A percentile compares a stretch with the other conserved stretches of the same genome.
Evolutionary conservation across 53 echinoderm and acorn worm genomes (phyloP).

Genomic region (Crossaster papposus): DNA sequence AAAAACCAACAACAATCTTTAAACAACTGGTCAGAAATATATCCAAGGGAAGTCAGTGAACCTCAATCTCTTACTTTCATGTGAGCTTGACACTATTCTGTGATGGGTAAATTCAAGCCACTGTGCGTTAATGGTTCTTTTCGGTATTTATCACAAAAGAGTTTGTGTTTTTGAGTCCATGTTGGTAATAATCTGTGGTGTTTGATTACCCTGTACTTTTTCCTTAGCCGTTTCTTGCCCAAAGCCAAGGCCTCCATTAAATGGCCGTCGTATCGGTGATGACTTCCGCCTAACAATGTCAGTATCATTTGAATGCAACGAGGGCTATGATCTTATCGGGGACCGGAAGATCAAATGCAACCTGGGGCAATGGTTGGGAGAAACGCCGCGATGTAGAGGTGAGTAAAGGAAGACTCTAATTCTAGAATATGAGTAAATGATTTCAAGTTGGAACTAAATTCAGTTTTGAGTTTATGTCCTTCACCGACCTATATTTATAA

Average conservation of each 20-base stretch:
- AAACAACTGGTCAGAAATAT: no score
- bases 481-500: no score
- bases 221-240: conserved; percentile 6
- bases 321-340: conserved; percentile 18
- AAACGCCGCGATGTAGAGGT: conserved; percentile 1
- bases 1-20: no score
- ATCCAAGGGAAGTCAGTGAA: no score
- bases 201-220: neutral
- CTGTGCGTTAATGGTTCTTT: no score
- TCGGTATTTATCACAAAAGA: no score
- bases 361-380: conserved; percentile 23
- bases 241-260: neutral
- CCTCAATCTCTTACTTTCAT: no score
- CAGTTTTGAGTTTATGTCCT: no score
- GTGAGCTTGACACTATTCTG: no score
- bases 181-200: neutral
- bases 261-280: conserved; percentile 17
- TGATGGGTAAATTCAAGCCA: no score
- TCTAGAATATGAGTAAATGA: neutral
- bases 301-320: conserved; percentile 45
- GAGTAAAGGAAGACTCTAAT: neutral
- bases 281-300: conserved; percentile 27
- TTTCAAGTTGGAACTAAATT: no score
- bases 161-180: neutral
- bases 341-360: conserved; percentile 1